Evolutionary conservation across 2,888 invertebrate species (phyloP).

Genomic region (Chalcosyrphus nemorum): DNA sequence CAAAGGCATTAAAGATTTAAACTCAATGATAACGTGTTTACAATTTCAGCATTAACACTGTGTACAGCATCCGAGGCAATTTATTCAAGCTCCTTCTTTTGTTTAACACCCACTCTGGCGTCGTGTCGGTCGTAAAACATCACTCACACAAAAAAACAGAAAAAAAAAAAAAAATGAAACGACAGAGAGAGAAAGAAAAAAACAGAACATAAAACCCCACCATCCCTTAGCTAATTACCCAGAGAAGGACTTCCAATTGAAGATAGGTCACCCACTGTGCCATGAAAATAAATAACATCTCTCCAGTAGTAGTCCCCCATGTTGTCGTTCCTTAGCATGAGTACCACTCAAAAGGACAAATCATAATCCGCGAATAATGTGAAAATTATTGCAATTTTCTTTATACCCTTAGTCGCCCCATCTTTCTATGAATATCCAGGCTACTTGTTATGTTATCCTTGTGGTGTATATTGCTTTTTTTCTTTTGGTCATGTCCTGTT

Average conservation of each 20-base stretch:
- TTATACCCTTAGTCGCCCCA: neutral
- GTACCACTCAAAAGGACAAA: slow-evolving; percentile 8
- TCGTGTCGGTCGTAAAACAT: slow-evolving; percentile 31
- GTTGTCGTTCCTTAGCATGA: neutral
- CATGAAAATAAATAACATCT: slow-evolving; percentile 18
- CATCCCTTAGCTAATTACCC: slow-evolving; percentile 47
- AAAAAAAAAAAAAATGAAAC: neutral
- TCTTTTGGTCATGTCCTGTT: slow-evolving; percentile 22
- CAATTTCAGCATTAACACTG: slow-evolving; percentile 1
- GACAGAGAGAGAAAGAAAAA: neutral
- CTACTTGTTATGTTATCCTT: slow-evolving; percentile 1
- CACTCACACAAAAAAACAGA: slow-evolving; percentile 2
- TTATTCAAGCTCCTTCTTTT: slow-evolving; percentile 2
- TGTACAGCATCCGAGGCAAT: neutral
- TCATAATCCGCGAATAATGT: slow-evolving; percentile 31
- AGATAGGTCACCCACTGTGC: slow-evolving; percentile 17
- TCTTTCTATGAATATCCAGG: neutral
- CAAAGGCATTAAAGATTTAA: slow-evolving; percentile 27
- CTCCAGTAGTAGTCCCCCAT: neutral
- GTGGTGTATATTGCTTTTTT: slow-evolving; percentile 18
- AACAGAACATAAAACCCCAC: neutral
- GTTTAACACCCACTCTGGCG: neutral
- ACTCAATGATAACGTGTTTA: slow-evolving; percentile 33
- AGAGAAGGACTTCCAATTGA: slow-evolving; percentile 11
- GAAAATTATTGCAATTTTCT: slow-evolving; percentile 37